Base-by-base conservation (phyloP, 2,888 invertebrate genomes). In the Helleia helle region DNA sequence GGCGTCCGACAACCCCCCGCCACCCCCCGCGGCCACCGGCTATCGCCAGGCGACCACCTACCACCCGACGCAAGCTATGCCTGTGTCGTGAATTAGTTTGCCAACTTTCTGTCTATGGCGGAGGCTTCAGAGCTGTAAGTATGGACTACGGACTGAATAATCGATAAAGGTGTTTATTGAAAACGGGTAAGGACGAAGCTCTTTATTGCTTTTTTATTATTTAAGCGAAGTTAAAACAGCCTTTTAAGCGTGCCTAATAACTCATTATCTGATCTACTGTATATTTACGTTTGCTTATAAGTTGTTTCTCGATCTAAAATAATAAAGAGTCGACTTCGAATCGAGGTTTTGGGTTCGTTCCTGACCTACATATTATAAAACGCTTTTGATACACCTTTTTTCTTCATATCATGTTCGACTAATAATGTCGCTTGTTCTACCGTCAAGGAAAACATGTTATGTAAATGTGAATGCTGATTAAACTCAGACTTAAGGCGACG, bases 151-250 rank as follows among this genome's bases (percentile, higher is more conserved):
- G 65, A 64, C 75, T 81, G 81, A 83, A 84, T 84, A 84, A 84
- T 84, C 83, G 81, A 84, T 84, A 84, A 79, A 83, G 83, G 83
- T 83, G 83, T 84, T 84, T 84, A 83, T 84, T 84, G 83, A 83
- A 83, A 81, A 80, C 77, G 79, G 79, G 74, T 81, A 73, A 80
- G 73, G 76, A 76, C 69, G 74, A 65, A 70, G 74, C 73, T 74
- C 75, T 75, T 81, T 80, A 81, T 77, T 75, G 77, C 79, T 76
- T 75, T 76, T 81, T 80, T 79, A 80, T 80, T 79, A 80, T 79
- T 79, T 68, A 81, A 70, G 62, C 59, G 50, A 48, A 51, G 56
- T 56, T n/a, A 51, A 59, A 69, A 64, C 25, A 26, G 42, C 34
- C 34, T 1, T 22, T 22, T n/a, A n/a, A n/a, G n/a, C n/a, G n/a